phyloP scores from a whole-genome alignment of 1,140 invertebrate genomes.

The Triops longicaudatus region DNA sequence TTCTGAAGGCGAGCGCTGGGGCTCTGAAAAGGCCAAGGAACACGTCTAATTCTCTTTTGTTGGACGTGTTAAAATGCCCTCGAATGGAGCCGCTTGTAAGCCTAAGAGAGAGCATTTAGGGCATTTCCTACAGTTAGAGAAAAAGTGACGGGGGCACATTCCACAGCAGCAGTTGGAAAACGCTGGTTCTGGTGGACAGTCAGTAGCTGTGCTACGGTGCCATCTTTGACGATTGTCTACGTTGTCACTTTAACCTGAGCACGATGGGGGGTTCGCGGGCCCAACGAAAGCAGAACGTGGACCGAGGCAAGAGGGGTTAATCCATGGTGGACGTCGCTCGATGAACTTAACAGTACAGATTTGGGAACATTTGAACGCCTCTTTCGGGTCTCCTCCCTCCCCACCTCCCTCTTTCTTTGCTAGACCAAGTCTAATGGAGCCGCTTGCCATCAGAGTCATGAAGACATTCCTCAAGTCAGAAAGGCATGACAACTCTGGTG shows the following conservation, averaged over 20 bases:
- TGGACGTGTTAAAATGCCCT: not conserved
- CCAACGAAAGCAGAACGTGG: not conserved
- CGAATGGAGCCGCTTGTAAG: not conserved
- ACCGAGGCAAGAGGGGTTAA: not conserved
- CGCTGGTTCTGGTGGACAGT: not conserved
- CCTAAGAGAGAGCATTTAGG: not conserved
- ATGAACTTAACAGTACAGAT: not conserved
- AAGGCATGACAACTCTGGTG: conserved; percentile 14
- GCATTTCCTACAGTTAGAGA: not conserved
- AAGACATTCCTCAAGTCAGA: conserved; percentile 6
- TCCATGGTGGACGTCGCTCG: not conserved
- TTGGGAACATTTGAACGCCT: not conserved
- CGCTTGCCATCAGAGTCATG: conserved; percentile 14
- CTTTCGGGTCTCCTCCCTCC: not conserved
- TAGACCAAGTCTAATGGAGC: conserved; percentile 3
- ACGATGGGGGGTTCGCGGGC: not conserved
- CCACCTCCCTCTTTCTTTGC: not conserved
- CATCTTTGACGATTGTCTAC: not conserved
- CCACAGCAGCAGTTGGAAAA: not conserved
- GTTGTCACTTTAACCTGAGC: not conserved
- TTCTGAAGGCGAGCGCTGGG: not conserved
- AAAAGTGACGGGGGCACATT: conserved; percentile 11
- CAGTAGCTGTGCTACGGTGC: conserved; percentile 5
- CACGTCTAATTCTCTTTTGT: not conserved
- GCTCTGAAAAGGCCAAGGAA: not conserved